Base-by-base conservation (phyloP, 1,140 invertebrate genomes). In the Cotesia glomerata region DNA sequence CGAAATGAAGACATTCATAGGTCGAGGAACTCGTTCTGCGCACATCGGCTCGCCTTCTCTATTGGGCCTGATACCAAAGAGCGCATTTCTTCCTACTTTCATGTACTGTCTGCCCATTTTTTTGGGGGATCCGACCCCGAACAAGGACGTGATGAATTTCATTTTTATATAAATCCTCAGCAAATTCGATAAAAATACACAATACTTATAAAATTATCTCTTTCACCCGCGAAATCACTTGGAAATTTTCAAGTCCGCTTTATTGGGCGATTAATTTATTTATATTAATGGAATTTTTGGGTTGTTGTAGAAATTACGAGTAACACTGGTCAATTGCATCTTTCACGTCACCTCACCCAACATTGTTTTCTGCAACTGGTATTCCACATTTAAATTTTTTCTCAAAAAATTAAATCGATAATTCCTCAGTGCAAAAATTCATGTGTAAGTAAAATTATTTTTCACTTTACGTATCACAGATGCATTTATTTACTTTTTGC, bases 1-100 rank as follows among this genome's bases (percentile, higher is more conserved):
- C 5, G 93, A 93, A 77, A 94, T 92, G 61, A 94, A 88, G 90
- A 94, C 92, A 74, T 90, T 93, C 35, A 94, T 80, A 0, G 93
- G 92, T 54, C 90, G 90, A 11, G 87, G 86, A 52, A 90, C 88
- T 70, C 86, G 88, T 62, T 90, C 88, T 5, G 85, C 83, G 52
- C 85, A 84, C 36, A 86, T 82, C 5, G 26, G 5, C 63, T 77
- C 77, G 9, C 83, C 80, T 71, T 79, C 81, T 32, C 81, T 84
- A 34, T 85, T 81, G 0, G 86, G 84, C 16, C 82, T 87, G 65
- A 91, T 88, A 0, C 91, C 92, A 78, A 92, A 92, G 45, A 92
- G 87, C 45, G 90, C 90, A 82, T 92, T 92, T 72, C 91, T 89
- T 59, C 92, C 91, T 76, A 93, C 91, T 77, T 91, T 90, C 85